Evolutionary conservation across 92 coral and sea anemone genomes (phyloP), one percentile per base, ranked within the genome.

Genomic region (Epizoanthus stellaris): DNA sequence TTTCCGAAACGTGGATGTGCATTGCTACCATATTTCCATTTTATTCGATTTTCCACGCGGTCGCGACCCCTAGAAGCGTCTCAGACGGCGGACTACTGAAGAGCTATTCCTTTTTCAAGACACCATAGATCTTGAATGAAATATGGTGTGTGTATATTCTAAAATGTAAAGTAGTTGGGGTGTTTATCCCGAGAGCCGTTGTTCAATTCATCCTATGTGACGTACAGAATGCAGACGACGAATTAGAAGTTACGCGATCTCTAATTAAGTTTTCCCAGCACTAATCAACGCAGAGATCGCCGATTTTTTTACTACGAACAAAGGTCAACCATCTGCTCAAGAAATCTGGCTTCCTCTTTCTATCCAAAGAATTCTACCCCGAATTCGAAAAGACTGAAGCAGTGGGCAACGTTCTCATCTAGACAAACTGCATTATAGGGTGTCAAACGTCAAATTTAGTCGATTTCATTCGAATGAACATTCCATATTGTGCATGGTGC

Each of bases 191-290:
- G 17, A 12, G 19, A 25, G 45, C 85, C 58, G 85, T 36, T 52
- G 16, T 54, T 82, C 63, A 10, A 47, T 74, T 56, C 61, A 74
- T 42, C 20, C 59, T 43, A 57, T 20, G 89, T 80, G 77, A 81
- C 83, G 89, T 70, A 77, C 36, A 52, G 20, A 39, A 40, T 16
- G 12, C 47, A 58, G 65, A 81, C 57, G 66, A 64, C 72, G 67
- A 85, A 80, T 86, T 82, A 86, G 63, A 70, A 61, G 49, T 70
- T 76, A 43, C 67, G 68, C 76, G 85, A 87, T 75, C 70, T 81
- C 80, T 67, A 82, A 90, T 87, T 75, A 86, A 81, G 76, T 81
- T 68, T 61, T 69, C 62, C 34, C 88, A 81, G 56, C 81, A 86
- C 71, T 82, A 72, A 80, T 68, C 75, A 52, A 68, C 42, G 76